Evolutionary conservation across 1,140 invertebrate species (phyloP).

Genomic region (Platyura marginata): DNA sequence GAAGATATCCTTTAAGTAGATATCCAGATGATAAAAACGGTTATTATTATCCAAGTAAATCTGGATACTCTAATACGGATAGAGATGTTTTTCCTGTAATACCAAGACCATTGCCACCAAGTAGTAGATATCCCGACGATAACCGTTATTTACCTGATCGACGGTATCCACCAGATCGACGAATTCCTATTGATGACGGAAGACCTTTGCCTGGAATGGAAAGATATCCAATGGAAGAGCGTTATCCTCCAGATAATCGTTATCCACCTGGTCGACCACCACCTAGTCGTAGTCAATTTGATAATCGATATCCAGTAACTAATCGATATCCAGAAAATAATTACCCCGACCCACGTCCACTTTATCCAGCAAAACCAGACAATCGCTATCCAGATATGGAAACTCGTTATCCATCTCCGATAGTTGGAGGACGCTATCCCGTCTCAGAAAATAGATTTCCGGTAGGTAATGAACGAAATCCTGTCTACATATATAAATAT

Average conservation of each 20-base stretch:
- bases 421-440: slow-evolving; percentile 8
- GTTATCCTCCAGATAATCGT: slow-evolving; percentile 11
- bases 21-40: neutral
- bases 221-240: slow-evolving; percentile 12
- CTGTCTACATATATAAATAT: slow-evolving; percentile 23
- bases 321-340: slow-evolving; percentile 13
- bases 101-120: neutral
- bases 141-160: slow-evolving; percentile 6
- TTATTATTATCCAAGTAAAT: no score
- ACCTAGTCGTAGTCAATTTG: slow-evolving; percentile 12
- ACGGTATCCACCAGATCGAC: slow-evolving; percentile 9
- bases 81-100: slow-evolving; percentile 21
- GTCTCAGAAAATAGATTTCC: slow-evolving; percentile 21
- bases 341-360: slow-evolving; percentile 13
- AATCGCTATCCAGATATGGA: slow-evolving; percentile 14
- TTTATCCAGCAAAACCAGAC: slow-evolving; percentile 20
- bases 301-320: slow-evolving; percentile 7
- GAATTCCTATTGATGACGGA: neutral
- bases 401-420: slow-evolving; percentile 18
- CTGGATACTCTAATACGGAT: no score
- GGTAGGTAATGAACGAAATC: slow-evolving; percentile 22
- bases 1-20: neutral
- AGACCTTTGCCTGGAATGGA: slow-evolving; percentile 12
- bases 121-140: slow-evolving; percentile 14
- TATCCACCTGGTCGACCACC: slow-evolving; percentile 13